A percentile compares a stretch with the other conserved stretches of the same genome.
These are phyloP conservation scores for Hymenopus coronatus DNA, from an alignment of 2,888 invertebrate genomes.

Conservation along the genomic window DNA sequence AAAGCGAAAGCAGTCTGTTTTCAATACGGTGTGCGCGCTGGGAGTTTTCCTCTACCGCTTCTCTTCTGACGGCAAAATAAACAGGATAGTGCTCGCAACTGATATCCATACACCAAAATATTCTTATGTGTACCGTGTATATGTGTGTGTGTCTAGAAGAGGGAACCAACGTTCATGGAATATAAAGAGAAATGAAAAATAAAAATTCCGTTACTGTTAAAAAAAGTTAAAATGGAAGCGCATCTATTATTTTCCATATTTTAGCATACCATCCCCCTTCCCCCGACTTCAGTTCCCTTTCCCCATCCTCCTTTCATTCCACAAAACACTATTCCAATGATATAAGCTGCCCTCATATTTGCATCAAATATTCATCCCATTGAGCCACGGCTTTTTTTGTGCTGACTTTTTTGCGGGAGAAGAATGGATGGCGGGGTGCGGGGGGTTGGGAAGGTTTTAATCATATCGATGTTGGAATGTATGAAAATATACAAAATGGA, in stretches of 20 bases:
- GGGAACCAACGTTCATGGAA: background rate
- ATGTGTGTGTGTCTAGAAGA: background rate
- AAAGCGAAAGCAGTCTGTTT: background rate
- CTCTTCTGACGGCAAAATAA: slow-evolving; percentile 8
- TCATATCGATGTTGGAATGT: slow-evolving; percentile 22
- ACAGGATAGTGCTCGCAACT: background rate
- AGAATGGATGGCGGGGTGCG: slow-evolving; percentile 3
- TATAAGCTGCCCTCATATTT: slow-evolving; percentile 20
- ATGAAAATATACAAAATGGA: slow-evolving; percentile 21
- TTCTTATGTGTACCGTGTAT: background rate
- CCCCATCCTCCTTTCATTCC: slow-evolving; percentile 18
- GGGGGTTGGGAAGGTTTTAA: slow-evolving; percentile 11
- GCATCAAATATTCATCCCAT: slow-evolving; percentile 22
- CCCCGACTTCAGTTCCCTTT: slow-evolving; percentile 3
- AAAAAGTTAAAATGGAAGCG: slow-evolving; percentile 20
- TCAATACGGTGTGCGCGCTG: background rate
- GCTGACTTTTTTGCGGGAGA: slow-evolving; percentile 9
- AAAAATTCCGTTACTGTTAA: slow-evolving; percentile 17
- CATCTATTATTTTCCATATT: slow-evolving; percentile 22
- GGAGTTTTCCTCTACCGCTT: background rate
- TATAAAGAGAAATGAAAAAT: slow-evolving; percentile 21
- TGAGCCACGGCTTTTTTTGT: slow-evolving; percentile 17
- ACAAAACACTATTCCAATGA: slow-evolving; percentile 21
- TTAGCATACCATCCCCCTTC: slow-evolving; percentile 15
- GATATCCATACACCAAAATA: slow-evolving; percentile 6